A percentile compares a stretch with the other conserved stretches of the same genome.
Evolutionary conservation across 2,888 invertebrate genomes (phyloP).

Genomic region (Anthophora plumipes): DNA sequence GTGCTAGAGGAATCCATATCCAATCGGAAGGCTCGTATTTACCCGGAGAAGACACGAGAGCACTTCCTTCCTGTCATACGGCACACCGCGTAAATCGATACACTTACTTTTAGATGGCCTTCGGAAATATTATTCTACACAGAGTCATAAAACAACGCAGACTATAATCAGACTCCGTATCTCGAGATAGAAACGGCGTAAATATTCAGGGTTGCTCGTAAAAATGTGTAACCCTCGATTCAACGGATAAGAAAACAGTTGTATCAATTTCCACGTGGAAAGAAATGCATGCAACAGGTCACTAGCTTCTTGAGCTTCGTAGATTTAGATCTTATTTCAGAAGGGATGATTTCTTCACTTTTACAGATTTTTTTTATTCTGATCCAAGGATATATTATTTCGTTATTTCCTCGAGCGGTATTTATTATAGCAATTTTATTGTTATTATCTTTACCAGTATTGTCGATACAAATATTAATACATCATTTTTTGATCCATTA

Average conservation of each 20-base stretch:
- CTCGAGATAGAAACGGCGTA: not conserved
- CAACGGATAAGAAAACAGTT: not conserved
- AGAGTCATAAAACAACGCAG: slow-evolving; percentile 1
- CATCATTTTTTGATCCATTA: too few relatives aligned
- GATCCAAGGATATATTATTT: too few relatives aligned
- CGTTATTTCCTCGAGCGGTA: too few relatives aligned
- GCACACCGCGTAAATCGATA: slow-evolving; percentile 54
- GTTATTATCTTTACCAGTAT: too few relatives aligned
- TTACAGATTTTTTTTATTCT: not conserved
- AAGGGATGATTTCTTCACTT: not conserved
- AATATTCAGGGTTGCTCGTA: slow-evolving; percentile 16
- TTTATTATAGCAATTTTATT: too few relatives aligned
- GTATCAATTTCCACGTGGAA: slow-evolving; percentile 29
- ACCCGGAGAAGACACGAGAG: slow-evolving; percentile 38
- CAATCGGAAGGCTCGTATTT: slow-evolving; percentile 53
- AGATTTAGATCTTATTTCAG: not conserved
- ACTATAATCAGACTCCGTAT: not conserved
- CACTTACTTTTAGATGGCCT: slow-evolving; percentile 51
- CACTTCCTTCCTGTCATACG: slow-evolving; percentile 50
- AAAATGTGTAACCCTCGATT: not conserved
- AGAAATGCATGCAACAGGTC: slow-evolving; percentile 62
- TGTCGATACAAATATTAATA: too few relatives aligned
- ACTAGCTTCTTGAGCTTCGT: not conserved
- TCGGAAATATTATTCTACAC: slow-evolving; percentile 38
- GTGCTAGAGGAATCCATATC: slow-evolving; percentile 39